Percentiles rank a stretch among this genome's conserved stretches.
These are phyloP conservation scores for Phalacrocorax aristotelis DNA, from an alignment of 2,113 vertebrate species.

Conservation along the genomic window DNA sequence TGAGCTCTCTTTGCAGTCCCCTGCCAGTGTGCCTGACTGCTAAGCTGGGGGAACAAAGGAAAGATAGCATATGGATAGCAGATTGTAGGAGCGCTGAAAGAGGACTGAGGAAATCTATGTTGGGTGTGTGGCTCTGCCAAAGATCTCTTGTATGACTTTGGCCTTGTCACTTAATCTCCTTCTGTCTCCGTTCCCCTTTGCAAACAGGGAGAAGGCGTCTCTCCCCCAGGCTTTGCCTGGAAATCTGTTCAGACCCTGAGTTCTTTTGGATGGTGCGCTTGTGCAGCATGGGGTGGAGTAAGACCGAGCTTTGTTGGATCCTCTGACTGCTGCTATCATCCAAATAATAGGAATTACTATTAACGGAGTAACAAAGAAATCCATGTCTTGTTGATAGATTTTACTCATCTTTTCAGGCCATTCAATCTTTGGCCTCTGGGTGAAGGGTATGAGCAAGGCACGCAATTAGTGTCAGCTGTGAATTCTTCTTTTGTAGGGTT, in stretches of 20 bases:
- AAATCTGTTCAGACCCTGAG: slow-evolving; percentile 31
- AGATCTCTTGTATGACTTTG: slow-evolving; percentile 62
- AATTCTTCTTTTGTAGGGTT: slow-evolving; percentile 29
- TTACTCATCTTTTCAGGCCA: slow-evolving; percentile 40
- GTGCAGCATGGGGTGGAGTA: not conserved
- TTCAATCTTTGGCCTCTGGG: slow-evolving; percentile 53
- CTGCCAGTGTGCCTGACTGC: slow-evolving; percentile 58
- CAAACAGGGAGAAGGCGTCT: slow-evolving; percentile 31
- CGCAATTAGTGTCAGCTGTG: slow-evolving; percentile 49
- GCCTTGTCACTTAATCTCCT: slow-evolving; percentile 66
- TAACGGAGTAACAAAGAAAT: slow-evolving; percentile 38
- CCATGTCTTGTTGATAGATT: slow-evolving; percentile 36
- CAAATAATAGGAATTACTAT: slow-evolving; percentile 21
- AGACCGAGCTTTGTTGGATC: not conserved
- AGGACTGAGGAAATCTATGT: slow-evolving; percentile 65
- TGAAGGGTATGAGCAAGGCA: slow-evolving; percentile 39
- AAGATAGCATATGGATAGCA: slow-evolving; percentile 68
- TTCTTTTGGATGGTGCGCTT: slow-evolving; percentile 4
- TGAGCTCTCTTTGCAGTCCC: slow-evolving; percentile 39
- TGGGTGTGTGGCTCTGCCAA: slow-evolving; percentile 60
- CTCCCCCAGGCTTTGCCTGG: slow-evolving; percentile 40
- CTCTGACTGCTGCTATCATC: not conserved
- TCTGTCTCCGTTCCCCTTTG: slow-evolving; percentile 35
- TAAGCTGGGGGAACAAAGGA: slow-evolving; percentile 59
- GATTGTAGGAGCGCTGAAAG: slow-evolving; percentile 56